Evolutionary conservation across 2,113 vertebrate species (phyloP), one percentile per base, ranked within the genome.

Genomic region (Meles meles): DNA sequence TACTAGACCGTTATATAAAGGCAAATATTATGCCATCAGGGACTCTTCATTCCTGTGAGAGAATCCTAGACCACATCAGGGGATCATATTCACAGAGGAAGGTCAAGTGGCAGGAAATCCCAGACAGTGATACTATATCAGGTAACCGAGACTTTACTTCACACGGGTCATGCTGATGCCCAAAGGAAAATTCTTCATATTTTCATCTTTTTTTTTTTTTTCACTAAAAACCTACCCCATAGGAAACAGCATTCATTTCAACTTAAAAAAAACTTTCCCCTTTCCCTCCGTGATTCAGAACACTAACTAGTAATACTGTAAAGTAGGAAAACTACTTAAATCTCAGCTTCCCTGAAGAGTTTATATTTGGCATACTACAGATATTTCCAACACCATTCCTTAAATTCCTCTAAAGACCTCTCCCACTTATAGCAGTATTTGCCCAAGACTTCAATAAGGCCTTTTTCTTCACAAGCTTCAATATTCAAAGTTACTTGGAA

Each of bases 381-480:
- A 98, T 96, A 98, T 97, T 98, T 99, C 98, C 98, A 98, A 98
- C 98, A 98, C 98, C 98, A 99, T 99, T 99, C 98, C 98, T 99
- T 97, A 98, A 98, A 99, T 99, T 99, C 99, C 97, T 98, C 71
- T 90, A 94, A 98, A 98, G 98, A 99, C 98, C 98, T 98, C 98
- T 99, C 98, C 98, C 98, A 98, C 93, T 98, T 98, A 95, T 25
- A 97, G 97, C 94, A 97, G 97, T 93, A 97, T 97, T 98, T 98
- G 96, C 98, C 98, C 97, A 86, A 94, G 98, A 97, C 96, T 98
- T 95, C 96, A 98, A 98, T 96, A 98, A 98, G 94, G 98, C 88
- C 97, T 98, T 98, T 98, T 98, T 98, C 97, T 98, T 98, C 93
- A 92, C 88, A 95, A 95, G 88, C 65, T 77, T 82, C 86, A 92